These are phyloP conservation scores for Catamblyrhynchus diadema DNA, from an alignment of 2,797 vertebrate genomes.

Conservation along the genomic window DNA sequence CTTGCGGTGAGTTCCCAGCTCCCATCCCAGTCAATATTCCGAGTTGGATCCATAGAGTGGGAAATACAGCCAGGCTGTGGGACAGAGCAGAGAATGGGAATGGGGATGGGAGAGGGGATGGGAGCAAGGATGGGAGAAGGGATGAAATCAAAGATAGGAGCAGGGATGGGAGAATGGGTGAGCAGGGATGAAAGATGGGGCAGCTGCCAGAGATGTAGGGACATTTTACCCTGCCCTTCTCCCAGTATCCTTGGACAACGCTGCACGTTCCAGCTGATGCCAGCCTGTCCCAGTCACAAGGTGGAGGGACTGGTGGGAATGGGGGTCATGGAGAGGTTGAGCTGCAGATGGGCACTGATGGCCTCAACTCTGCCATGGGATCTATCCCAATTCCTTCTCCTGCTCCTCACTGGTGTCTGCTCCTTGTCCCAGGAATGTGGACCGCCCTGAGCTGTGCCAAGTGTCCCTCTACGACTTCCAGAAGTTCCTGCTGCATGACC, in stretches of 20 bases:
- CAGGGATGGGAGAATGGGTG: not conserved
- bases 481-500: slow-evolving; percentile 87
- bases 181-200: not conserved
- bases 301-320: not conserved
- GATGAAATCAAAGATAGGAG: not conserved
- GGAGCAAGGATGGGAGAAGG: not conserved
- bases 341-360: not conserved
- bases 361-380: not conserved
- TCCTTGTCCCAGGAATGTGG: slow-evolving; percentile 77
- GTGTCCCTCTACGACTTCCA: slow-evolving; percentile 88
- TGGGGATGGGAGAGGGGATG: no score
- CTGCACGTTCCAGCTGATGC: fast-evolving
- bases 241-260: fast-evolving
- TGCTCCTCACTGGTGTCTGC: not conserved
- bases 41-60: not conserved
- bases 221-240: not conserved
- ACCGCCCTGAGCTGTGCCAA: slow-evolving; percentile 85
- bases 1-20: slow-evolving; percentile 72
- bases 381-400: not conserved
- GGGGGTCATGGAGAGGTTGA: not conserved
- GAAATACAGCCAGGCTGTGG: not conserved
- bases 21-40: not conserved
- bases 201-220: not conserved
- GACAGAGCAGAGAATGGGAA: not conserved
- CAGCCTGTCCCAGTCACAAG: not conserved